A percentile compares a stretch with the other conserved stretches of the same genome.
These are phyloP conservation scores for Serranus cabrilla DNA, from an alignment of 2,797 vertebrate genomes.

Conservation along the genomic window DNA sequence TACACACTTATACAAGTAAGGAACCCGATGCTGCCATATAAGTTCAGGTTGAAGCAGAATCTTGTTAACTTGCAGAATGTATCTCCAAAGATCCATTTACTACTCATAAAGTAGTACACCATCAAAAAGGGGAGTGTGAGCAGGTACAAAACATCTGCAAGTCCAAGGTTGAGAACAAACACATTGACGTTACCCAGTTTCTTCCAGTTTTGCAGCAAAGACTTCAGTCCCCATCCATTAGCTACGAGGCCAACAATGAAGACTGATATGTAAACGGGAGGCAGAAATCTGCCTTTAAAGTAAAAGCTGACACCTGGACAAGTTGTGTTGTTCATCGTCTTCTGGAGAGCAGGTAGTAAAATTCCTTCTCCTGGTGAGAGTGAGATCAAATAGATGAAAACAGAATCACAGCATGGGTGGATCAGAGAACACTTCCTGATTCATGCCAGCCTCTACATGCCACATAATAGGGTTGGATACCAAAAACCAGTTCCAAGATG, in stretches of 20 bases:
- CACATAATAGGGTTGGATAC: too few species aligned
- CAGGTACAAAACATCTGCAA: constrained; percentile 80
- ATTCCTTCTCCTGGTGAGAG: neutral
- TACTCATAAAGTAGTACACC: constrained; percentile 76
- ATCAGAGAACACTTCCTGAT: constrained; percentile 26
- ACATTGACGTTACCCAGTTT: constrained; percentile 74
- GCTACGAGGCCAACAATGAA: constrained; percentile 79
- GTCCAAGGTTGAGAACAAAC: constrained; percentile 86
- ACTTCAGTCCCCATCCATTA: constrained; percentile 85
- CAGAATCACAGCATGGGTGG: rapidly evolving
- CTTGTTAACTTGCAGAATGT: constrained; percentile 86
- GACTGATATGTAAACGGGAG: constrained; percentile 76
- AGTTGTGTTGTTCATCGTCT: constrained; percentile 4
- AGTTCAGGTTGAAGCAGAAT: constrained; percentile 87
- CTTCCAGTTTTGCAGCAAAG: constrained; percentile 72
- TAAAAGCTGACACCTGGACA: constrained; percentile 28
- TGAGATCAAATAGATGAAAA: neutral
- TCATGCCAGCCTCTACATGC: rapidly evolving
- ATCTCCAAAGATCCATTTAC: constrained; percentile 84
- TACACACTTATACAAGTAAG: constrained; percentile 89
- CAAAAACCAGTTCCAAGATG: too few species aligned
- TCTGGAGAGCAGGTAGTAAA: neutral
- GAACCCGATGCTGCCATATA: constrained; percentile 90
- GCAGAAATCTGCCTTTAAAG: constrained; percentile 78
- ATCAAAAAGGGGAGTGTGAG: constrained; percentile 87